Evolutionary conservation across 1,140 invertebrate species (phyloP), one percentile per base, ranked within the genome.

Genomic region (Trichonephila clavipes): DNA sequence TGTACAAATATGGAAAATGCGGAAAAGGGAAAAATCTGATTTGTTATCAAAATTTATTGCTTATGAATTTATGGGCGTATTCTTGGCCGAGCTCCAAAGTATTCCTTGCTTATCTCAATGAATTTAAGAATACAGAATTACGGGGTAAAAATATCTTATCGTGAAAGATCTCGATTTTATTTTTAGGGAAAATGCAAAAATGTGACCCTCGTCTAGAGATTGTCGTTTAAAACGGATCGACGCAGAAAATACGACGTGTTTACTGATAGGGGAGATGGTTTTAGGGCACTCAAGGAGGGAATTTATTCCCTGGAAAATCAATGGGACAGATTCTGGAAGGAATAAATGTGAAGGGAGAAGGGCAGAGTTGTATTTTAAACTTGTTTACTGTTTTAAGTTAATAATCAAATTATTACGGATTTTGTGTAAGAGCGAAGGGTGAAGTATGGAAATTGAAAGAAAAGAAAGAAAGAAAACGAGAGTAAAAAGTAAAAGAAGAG

Each of bases 41-140:
- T 83, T 83, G 82, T 83, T 83, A 83, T 83, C 82, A 83, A 58
- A 83, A 83, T 83, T 83, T 83, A 83, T 83, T 83, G 82, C 82
- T 19, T 58, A 58, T 58, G 82, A 83, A 83, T 83, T 83, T 83
- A 83, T 83, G 82, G 51, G 82, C 40, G 44, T 83, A 59, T n/a
- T 51, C 44, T 83, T 83, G 82, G 82, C 82, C 24, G 18, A 2
- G 2, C 1, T 51, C 82, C 82, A 83, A 59, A 24, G 21, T 83
- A 59, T 58, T 77, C 28, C 28, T 40, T 19, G 72, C 72, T 34
- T 77, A 77, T 77, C 72, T 77, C 72, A 40, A 77, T 77, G 72
- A 77, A 77, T 77, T 77, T 77, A 77, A 40, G 69, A 77, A 77
- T 77, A 77, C 72, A 77, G 72, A 34, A 77, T 77, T 77, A 77